These are phyloP conservation scores for Drosophila eohydei DNA, from an alignment of 2,888 invertebrate species.

Conservation along the genomic window DNA sequence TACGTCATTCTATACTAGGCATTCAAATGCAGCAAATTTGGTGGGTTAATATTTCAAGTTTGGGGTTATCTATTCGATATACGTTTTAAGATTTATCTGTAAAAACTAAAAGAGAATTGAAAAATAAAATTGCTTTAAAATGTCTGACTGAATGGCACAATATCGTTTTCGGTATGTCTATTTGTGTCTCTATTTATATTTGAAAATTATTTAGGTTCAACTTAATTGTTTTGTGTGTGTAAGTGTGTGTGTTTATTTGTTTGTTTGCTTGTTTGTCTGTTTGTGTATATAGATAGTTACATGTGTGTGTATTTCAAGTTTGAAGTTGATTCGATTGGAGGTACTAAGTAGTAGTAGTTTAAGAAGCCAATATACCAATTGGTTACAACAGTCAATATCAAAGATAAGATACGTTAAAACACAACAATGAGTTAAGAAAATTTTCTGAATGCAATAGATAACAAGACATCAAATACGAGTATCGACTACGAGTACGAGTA, in stretches of 20 bases:
- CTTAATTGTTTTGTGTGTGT: constrained; percentile 30
- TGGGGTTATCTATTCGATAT: constrained; percentile 30
- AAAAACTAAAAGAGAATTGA: constrained; percentile 12
- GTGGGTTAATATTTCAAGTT: constrained; percentile 69
- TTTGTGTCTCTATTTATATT: background rate
- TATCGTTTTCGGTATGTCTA: constrained; percentile 4
- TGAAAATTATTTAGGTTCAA: constrained; percentile 24
- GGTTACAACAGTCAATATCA: constrained; percentile 67
- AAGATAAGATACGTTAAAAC: constrained; percentile 59
- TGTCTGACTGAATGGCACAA: constrained; percentile 21
- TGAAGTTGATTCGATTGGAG: constrained; percentile 37
- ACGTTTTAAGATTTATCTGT: constrained; percentile 13
- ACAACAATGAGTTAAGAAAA: constrained; percentile 63
- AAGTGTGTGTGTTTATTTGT: constrained; percentile 10
- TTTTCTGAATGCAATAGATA: constrained; percentile 74
- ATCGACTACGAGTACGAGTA: constrained; percentile 39
- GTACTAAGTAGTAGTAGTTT: constrained; percentile 38
- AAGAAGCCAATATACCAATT: constrained; percentile 74
- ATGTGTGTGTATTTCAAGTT: constrained; percentile 12
- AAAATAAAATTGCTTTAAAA: constrained; percentile 8
- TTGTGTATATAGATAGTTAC: constrained; percentile 17
- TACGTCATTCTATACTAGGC: constrained; percentile 71
- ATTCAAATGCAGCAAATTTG: constrained; percentile 74
- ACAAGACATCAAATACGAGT: constrained; percentile 72
- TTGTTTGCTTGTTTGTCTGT: constrained; percentile 26